A percentile compares a stretch with the other conserved stretches of the same genome.
Conservation (phyloP, 1,140 invertebrate species). For the Drosophila bifasciata region DNA sequence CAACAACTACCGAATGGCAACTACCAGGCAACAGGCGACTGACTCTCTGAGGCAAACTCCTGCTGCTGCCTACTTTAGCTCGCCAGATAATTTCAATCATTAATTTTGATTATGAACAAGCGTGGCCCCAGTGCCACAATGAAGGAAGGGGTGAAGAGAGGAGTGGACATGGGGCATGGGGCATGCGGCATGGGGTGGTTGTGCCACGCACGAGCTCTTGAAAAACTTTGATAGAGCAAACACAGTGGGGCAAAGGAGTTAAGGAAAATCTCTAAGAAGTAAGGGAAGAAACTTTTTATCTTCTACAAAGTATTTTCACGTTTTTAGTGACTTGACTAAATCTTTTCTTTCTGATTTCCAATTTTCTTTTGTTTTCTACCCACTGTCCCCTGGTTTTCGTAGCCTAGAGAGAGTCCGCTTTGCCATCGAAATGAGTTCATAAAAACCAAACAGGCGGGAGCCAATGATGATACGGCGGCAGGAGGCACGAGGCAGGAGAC, state of each 20-base stretch:
- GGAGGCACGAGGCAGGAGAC: constrained; percentile 5
- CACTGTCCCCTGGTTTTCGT: constrained; percentile 43
- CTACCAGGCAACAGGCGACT: neutral
- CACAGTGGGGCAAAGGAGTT: constrained; percentile 15
- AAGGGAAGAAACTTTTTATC: no score
- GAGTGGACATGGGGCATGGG: neutral
- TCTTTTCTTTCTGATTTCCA: no score
- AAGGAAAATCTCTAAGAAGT: no score
- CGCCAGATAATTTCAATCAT: constrained; percentile 81
- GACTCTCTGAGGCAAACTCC: no score
- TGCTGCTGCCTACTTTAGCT: constrained; percentile 73
- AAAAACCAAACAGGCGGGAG: constrained; percentile 43
- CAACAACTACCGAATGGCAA: constrained; percentile 12
- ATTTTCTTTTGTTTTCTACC: neutral
- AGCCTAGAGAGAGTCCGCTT: constrained; percentile 14
- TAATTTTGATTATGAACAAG: constrained; percentile 83
- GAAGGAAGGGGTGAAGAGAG: constrained; percentile 8
- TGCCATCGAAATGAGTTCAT: constrained; percentile 70
- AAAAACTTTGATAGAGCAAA: constrained; percentile 36
- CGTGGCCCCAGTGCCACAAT: constrained; percentile 40
- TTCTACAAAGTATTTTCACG: no score
- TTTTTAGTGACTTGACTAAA: no score
- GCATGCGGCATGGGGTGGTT: constrained; percentile 21
- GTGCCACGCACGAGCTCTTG: constrained; percentile 62
- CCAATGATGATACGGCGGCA: constrained; percentile 18